Percentiles rank a stretch among this genome's conserved stretches.
Conservation (phyloP, 2,888 invertebrate genomes). For the Scaptomyza reducta region DNA sequence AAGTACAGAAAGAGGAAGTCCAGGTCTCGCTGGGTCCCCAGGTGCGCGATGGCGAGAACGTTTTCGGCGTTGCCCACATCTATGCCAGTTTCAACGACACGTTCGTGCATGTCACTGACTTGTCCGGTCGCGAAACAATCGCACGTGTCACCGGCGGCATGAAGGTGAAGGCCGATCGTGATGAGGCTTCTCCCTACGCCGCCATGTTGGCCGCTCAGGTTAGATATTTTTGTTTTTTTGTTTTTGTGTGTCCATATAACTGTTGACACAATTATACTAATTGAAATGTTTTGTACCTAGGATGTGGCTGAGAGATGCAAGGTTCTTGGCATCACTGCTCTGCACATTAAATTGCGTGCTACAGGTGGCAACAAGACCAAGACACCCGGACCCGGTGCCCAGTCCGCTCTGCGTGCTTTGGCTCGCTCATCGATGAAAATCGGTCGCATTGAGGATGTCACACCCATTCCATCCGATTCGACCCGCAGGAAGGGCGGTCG, state of each 20-base stretch:
- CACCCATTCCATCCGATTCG: background rate
- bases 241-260: background rate
- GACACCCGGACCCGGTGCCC: conserved; percentile 98
- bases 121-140: conserved; percentile 87
- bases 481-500: conserved; percentile 3
- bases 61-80: conserved; percentile 99
- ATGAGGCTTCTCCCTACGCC: conserved; percentile 99
- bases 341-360: conserved; percentile 98
- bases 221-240: background rate
- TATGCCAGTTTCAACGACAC: conserved; percentile 99
- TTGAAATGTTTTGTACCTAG: background rate
- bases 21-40: conserved; percentile 97
- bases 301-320: conserved; percentile 95
- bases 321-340: conserved; percentile 96
- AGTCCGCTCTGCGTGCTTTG: conserved; percentile 97
- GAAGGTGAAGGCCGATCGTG: conserved; percentile 99
- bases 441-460: conserved; percentile 3
- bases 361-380: conserved; percentile 99
- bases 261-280: background rate
- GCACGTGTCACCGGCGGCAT: conserved; percentile 97
- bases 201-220: conserved; percentile 90
- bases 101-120: conserved; percentile 90
- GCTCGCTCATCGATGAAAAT: conserved; percentile 89
- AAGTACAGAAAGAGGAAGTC: conserved; percentile 97
- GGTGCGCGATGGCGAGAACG: conserved; percentile 97